Conservation (phyloP, 2,888 invertebrate species). For the Drosophila nigritarsus region DNA sequence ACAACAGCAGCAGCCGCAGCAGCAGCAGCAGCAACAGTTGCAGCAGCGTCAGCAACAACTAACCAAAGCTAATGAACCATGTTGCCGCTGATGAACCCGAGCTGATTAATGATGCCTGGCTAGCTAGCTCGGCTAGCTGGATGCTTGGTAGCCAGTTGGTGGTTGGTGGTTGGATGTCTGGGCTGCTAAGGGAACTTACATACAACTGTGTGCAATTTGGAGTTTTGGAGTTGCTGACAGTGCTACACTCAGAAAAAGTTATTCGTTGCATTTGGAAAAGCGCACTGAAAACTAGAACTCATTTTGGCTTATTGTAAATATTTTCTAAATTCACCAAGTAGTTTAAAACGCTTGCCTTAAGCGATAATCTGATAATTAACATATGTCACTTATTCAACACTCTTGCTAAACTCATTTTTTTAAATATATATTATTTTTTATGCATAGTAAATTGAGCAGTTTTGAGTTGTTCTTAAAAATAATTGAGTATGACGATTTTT, state of each 20-base stretch:
- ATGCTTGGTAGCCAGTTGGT: not conserved
- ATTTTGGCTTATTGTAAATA: not conserved
- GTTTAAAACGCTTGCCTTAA: not conserved
- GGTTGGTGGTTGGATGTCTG: slow-evolving; percentile 8
- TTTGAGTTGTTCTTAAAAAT: too few species aligned
- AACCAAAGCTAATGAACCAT: slow-evolving; percentile 80
- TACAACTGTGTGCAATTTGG: slow-evolving; percentile 39
- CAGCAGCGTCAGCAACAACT: slow-evolving; percentile 54
- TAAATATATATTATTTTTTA: not conserved
- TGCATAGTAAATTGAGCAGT: too few species aligned
- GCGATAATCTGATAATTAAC: too few species aligned
- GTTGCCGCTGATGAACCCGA: slow-evolving; percentile 79
- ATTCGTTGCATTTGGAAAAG: not conserved
- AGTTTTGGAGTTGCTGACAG: slow-evolving; percentile 30
- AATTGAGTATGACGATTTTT: rapidly evolving
- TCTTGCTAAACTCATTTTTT: too few species aligned
- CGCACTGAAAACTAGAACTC: not conserved
- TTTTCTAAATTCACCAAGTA: not conserved
- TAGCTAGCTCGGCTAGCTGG: slow-evolving; percentile 16
- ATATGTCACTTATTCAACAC: not conserved
- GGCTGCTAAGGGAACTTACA: slow-evolving; percentile 42
- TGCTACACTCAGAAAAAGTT: slow-evolving; percentile 1
- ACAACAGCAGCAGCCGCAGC: slow-evolving; percentile 50
- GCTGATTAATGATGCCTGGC: slow-evolving; percentile 74
- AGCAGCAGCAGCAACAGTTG: slow-evolving; percentile 33